These are phyloP conservation scores for Acanthurus tractus DNA, from an alignment of 2,797 vertebrate species.

Conservation along the genomic window DNA sequence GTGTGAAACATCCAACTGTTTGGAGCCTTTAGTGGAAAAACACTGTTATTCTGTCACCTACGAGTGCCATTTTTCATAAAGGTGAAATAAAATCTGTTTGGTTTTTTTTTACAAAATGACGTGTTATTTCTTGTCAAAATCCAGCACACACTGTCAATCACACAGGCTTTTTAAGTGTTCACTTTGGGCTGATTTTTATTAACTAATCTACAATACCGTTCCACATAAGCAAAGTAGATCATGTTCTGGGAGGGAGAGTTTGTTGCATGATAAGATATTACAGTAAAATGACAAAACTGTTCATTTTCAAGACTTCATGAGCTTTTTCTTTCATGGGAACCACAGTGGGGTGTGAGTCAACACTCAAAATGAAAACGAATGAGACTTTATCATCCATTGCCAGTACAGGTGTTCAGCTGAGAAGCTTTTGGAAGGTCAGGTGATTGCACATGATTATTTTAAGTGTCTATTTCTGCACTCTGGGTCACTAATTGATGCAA, in stretches of 20 bases:
- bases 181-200: conserved; percentile 67
- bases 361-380: conserved; percentile 24
- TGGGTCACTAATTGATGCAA: neutral
- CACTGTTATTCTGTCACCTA: conserved; percentile 38
- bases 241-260: neutral
- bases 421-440: conserved; percentile 5
- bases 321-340: conserved; percentile 28
- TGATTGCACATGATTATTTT: conserved; percentile 11
- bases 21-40: conserved; percentile 27
- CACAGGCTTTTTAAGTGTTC: neutral
- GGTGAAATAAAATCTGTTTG: conserved; percentile 44
- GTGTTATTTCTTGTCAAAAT: conserved; percentile 11
- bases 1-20: conserved; percentile 10
- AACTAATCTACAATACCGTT: conserved; percentile 57
- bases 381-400: neutral
- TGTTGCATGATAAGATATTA: neutral
- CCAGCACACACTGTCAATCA: neutral
- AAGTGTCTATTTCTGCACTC: neutral
- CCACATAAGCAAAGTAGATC: conserved; percentile 34
- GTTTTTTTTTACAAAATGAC: conserved; percentile 34
- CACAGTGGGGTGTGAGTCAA: conserved; percentile 19
- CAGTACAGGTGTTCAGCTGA: conserved; percentile 17
- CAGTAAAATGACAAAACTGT: conserved; percentile 29
- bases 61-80: conserved; percentile 46
- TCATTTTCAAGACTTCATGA: neutral